Conservation (phyloP, 2,888 invertebrate species). For the Oscheius sp. region DNA sequence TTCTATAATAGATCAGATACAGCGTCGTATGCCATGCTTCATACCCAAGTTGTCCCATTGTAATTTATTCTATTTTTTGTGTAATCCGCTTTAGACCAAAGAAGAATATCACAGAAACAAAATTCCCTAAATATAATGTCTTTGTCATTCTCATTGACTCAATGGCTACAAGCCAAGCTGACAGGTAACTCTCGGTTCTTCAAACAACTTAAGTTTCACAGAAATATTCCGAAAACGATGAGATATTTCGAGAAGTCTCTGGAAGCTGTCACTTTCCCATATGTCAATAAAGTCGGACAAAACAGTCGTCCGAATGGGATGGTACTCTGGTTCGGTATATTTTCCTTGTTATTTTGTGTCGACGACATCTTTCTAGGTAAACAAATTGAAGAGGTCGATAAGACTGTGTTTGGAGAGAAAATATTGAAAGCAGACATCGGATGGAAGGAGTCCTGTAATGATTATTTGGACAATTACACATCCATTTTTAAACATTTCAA, state of each 20-base stretch:
- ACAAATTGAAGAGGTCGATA: conserved; percentile 43
- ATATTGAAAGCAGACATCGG: conserved; percentile 40
- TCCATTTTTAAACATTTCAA: conserved; percentile 47
- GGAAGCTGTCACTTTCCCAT: conserved; percentile 55
- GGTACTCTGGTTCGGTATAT: conserved; percentile 53
- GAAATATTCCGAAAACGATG: conserved; percentile 50
- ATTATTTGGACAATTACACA: conserved; percentile 49
- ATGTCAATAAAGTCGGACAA: conserved; percentile 63
- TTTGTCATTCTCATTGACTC: conserved; percentile 52
- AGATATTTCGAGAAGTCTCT: conserved; percentile 48
- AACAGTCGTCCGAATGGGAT: conserved; percentile 64
- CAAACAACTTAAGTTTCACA: conserved; percentile 21
- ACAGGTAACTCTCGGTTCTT: conserved; percentile 34
- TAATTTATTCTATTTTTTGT: neutral
- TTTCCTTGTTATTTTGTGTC: neutral
- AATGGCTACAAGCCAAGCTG: conserved; percentile 47
- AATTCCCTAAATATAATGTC: conserved; percentile 39
- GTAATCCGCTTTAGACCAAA: neutral
- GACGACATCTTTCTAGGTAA: conserved; percentile 40
- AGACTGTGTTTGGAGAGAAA: conserved; percentile 37
- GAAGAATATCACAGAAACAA: neutral
- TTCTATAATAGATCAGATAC: conserved; percentile 26
- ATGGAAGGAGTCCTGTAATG: conserved; percentile 43
- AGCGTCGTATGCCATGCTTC: conserved; percentile 39
- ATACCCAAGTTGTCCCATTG: conserved; percentile 44